phyloP scores from a whole-genome alignment of 2,113 vertebrate species.

The Neolamprologus kungweensis region DNA sequence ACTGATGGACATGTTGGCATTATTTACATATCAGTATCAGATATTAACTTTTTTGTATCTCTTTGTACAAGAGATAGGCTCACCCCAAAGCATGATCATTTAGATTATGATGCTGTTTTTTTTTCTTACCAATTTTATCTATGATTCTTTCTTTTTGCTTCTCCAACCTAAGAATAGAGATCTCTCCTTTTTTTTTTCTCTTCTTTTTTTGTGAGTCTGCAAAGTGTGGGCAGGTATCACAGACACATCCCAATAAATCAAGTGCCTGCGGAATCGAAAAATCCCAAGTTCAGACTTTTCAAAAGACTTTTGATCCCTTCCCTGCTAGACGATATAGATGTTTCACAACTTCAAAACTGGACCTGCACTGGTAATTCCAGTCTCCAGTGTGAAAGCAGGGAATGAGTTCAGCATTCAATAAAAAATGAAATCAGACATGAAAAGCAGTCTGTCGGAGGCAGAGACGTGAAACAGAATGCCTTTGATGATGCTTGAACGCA shows the following conservation, averaged over 20 bases:
- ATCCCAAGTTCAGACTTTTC: neutral
- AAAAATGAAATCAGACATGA: neutral
- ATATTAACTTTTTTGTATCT: neutral
- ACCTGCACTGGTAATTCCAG: neutral
- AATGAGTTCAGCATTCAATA: neutral
- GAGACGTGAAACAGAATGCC: neutral
- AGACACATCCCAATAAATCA: neutral
- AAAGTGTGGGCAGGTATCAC: neutral
- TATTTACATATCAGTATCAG: neutral
- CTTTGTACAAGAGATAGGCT: neutral
- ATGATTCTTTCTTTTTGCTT: neutral
- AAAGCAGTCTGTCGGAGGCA: neutral
- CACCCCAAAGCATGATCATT: neutral
- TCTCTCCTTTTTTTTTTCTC: neutral
- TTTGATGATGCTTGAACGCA: neutral
- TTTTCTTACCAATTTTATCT: neutral
- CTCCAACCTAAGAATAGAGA: neutral
- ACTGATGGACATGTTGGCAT: neutral
- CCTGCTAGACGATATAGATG: neutral
- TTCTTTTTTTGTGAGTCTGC: neutral
- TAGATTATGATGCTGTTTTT: neutral
- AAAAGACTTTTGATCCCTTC: neutral
- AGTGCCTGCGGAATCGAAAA: neutral
- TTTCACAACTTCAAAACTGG: neutral
- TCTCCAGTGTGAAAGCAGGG: neutral